Conservation (phyloP, 1,140 invertebrate species). For the Diplogasteroides magnus region DNA sequence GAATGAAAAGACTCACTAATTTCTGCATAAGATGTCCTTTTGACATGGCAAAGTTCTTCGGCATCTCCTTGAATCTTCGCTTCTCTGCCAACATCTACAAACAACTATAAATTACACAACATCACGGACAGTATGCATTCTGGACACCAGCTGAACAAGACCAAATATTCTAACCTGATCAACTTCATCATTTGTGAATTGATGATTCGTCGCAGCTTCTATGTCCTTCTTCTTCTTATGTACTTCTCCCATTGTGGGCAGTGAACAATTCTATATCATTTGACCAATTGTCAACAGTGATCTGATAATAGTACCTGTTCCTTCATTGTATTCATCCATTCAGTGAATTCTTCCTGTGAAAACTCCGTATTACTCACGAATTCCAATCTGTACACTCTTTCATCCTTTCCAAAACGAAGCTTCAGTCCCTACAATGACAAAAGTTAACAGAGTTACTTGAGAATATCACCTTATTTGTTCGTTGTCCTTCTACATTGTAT, state of each 20-base stretch:
- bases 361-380: slow-evolving; percentile 96
- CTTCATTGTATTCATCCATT: slow-evolving; percentile 81
- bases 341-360: slow-evolving; percentile 81
- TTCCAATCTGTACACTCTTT: slow-evolving; percentile 85
- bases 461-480: slow-evolving; percentile 77
- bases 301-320: slow-evolving; percentile 31
- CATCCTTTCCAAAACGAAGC: slow-evolving; percentile 75
- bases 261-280: slow-evolving; percentile 66
- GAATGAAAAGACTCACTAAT: slow-evolving; percentile 61
- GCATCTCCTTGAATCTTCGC: slow-evolving; percentile 79
- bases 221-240: slow-evolving; percentile 81
- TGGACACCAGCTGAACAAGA: neutral
- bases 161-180: slow-evolving; percentile 61
- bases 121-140: neutral
- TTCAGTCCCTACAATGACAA: slow-evolving; percentile 19
- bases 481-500: slow-evolving; percentile 76
- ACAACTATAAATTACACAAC: slow-evolving; percentile 10
- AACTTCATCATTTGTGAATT: slow-evolving; percentile 78
- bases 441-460: slow-evolving; percentile 38
- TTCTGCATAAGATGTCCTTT: slow-evolving; percentile 89
- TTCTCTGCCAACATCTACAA: slow-evolving; percentile 83
- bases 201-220: slow-evolving; percentile 78
- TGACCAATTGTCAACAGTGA: neutral
- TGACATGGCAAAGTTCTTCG: slow-evolving; percentile 93
- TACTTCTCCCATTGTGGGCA: slow-evolving; percentile 78